Conservation (phyloP, 2,888 invertebrate genomes). For the Latheticus oryzae region DNA sequence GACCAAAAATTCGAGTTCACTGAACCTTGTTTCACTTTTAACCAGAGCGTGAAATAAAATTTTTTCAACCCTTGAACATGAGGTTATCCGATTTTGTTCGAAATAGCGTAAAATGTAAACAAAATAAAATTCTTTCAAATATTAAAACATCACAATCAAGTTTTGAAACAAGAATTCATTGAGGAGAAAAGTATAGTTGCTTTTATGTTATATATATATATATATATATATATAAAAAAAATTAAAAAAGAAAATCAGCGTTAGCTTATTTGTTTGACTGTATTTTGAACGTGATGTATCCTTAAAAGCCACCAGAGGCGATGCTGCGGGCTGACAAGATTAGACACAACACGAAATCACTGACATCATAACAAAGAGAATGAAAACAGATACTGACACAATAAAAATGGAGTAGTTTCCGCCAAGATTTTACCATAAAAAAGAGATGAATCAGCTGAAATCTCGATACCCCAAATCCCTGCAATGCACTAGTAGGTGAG, state of each 20-base stretch:
- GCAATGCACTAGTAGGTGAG: constrained; percentile 1
- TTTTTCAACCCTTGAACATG: constrained; percentile 22
- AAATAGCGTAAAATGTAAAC: constrained; percentile 15
- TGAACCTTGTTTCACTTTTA: constrained; percentile 17
- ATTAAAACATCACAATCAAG: constrained; percentile 10
- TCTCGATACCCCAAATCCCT: constrained; percentile 4
- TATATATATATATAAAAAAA: too few species aligned
- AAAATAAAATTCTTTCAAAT: too few species aligned
- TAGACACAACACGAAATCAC: constrained; percentile 33
- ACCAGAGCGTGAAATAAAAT: constrained; percentile 27
- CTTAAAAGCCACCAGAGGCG: constrained; percentile 21
- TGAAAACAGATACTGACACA: constrained; percentile 26
- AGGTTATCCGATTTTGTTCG: constrained; percentile 3
- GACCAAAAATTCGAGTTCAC: too few species aligned
- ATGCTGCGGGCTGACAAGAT: constrained; percentile 28
- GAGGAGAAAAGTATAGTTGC: too few species aligned
- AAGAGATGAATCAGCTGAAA: constrained; percentile 9
- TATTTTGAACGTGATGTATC: constrained; percentile 15
- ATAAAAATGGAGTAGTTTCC: constrained; percentile 22
- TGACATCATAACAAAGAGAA: constrained; percentile 32
- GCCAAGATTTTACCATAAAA: constrained; percentile 11
- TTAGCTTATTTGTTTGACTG: background rate
- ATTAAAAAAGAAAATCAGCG: too few species aligned
- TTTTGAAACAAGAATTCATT: constrained; percentile 12
- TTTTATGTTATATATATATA: too few species aligned